phyloP scores from a whole-genome alignment of 2,113 vertebrate species.

The Elaphurus davidianus region DNA sequence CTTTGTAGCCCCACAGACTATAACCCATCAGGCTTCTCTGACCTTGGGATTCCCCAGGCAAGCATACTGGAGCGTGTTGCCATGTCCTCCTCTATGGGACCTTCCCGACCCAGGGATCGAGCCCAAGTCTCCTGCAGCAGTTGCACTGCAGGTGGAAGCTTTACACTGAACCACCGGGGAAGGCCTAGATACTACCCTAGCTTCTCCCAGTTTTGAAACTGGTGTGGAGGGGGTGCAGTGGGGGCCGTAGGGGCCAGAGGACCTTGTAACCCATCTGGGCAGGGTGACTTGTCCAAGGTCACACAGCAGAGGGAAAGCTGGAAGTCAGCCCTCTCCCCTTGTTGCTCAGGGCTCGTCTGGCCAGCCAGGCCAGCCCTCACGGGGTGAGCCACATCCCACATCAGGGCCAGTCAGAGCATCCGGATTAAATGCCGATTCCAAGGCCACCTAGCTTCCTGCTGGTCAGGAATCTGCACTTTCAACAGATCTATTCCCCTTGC shows the following conservation, averaged over 20 bases:
- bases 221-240: not conserved
- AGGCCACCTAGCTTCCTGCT: not conserved
- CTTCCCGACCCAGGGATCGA: not conserved
- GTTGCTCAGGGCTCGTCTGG: not conserved
- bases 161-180: not conserved
- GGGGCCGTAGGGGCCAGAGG: rapidly evolving
- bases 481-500: not conserved
- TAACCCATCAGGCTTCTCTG: not conserved
- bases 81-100: not conserved
- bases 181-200: not conserved
- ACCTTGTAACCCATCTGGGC: not conserved
- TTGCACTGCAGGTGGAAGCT: not conserved
- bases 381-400: rapidly evolving
- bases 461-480: not conserved
- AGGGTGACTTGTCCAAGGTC: not conserved
- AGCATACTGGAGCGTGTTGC: not conserved
- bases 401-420: too few relatives aligned
- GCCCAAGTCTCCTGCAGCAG: not conserved
- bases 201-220: not conserved
- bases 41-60: not conserved
- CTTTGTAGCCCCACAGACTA: not conserved
- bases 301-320: not conserved
- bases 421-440: not conserved
- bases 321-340: too few relatives aligned
- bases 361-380: not conserved